These are phyloP conservation scores for Melinaea marsaeus DNA, from an alignment of 2,888 invertebrate genomes.

Conservation along the genomic window DNA sequence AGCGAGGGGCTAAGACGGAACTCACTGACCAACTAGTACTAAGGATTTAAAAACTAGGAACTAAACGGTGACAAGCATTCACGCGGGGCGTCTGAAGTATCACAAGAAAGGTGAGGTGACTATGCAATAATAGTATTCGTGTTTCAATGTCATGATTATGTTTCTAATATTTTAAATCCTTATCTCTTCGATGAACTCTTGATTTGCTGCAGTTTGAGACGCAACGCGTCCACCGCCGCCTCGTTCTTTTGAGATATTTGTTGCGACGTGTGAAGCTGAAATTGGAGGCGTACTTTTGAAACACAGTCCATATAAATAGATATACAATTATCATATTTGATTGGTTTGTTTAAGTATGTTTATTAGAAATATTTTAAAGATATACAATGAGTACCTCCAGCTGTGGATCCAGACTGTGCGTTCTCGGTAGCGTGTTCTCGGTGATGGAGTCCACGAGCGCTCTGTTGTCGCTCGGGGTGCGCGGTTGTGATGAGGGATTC, in stretches of 20 bases:
- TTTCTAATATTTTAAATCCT: constrained; percentile 30
- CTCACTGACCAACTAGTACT: constrained; percentile 1
- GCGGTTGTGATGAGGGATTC: constrained; percentile 57
- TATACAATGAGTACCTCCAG: constrained; percentile 50
- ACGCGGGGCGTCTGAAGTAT: not conserved
- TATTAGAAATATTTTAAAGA: too few species aligned
- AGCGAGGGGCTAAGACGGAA: constrained; percentile 37
- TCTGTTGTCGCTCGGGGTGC: constrained; percentile 67
- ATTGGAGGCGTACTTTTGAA: constrained; percentile 16
- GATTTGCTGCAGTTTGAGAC: constrained; percentile 73
- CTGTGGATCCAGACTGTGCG: constrained; percentile 71
- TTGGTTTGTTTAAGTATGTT: too few species aligned
- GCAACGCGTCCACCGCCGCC: constrained; percentile 69
- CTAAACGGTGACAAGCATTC: not conserved
- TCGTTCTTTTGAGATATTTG: constrained; percentile 63
- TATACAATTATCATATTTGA: too few species aligned
- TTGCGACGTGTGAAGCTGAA: constrained; percentile 65
- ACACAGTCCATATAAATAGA: too few species aligned
- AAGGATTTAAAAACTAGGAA: not conserved
- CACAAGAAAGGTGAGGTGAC: not conserved
- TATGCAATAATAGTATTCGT: not conserved
- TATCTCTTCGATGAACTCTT: constrained; percentile 76
- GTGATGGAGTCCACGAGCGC: constrained; percentile 60
- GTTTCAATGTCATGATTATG: not conserved
- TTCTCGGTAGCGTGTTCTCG: constrained; percentile 54